These are phyloP conservation scores for Ophraella communa DNA, from an alignment of 2,888 invertebrate genomes.

Conservation along the genomic window DNA sequence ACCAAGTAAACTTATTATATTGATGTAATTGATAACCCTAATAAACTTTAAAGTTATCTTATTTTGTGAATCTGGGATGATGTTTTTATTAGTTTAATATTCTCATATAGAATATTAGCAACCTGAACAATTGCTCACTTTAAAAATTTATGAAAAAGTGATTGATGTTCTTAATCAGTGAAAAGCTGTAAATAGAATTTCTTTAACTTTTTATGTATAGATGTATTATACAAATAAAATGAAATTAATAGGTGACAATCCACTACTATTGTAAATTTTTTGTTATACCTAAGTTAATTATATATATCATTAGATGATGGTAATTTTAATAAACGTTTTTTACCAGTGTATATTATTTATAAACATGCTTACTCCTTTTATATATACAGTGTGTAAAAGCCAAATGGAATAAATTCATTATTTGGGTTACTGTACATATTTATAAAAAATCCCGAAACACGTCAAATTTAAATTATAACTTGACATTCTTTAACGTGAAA, in stretches of 20 bases:
- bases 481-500: too few species aligned
- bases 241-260: background rate
- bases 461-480: too few species aligned
- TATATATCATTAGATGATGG: background rate
- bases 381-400: background rate
- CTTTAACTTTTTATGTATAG: slow-evolving; percentile 5
- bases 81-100: slow-evolving; percentile 32
- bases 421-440: too few species aligned
- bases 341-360: background rate
- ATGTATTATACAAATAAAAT: slow-evolving; percentile 10
- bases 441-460: too few species aligned
- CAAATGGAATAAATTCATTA: too few species aligned
- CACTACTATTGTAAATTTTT: slow-evolving; percentile 28
- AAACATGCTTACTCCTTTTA: background rate
- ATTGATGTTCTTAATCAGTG: slow-evolving; percentile 13
- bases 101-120: slow-evolving; percentile 44
- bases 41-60: background rate
- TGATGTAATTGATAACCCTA: background rate
- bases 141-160: slow-evolving; percentile 12
- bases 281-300: background rate
- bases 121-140: slow-evolving; percentile 54
- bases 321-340: slow-evolving; percentile 10
- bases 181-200: slow-evolving; percentile 7
- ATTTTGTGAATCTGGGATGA: background rate
- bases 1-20: too few species aligned